phyloP scores from a whole-genome alignment of 2,113 vertebrate genomes.

The Callionymus lyra region DNA sequence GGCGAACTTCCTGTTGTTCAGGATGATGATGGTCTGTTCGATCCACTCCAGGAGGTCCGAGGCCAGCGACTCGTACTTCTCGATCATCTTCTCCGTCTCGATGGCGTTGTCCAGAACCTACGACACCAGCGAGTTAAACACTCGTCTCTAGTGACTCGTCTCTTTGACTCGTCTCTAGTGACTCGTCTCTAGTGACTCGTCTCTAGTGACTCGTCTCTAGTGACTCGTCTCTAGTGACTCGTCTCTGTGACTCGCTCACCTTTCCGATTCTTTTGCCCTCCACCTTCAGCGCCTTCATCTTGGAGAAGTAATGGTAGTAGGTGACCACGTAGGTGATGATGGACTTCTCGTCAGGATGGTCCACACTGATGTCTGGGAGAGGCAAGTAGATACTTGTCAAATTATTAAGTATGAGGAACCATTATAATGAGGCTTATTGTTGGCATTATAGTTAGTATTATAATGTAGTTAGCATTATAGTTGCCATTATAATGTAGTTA shows the following conservation, averaged over 20 bases:
- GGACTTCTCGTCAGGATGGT: conserved; percentile 96
- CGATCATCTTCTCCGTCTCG: conserved; percentile 97
- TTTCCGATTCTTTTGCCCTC: conserved; percentile 98
- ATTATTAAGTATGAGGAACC: too few species aligned
- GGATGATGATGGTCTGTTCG: conserved; percentile 97
- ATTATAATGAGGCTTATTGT: too few species aligned
- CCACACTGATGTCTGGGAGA: conserved; percentile 84
- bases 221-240: too few species aligned
- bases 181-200: too few species aligned
- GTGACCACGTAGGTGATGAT: conserved; percentile 97
- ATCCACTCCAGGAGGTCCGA: conserved; percentile 98
- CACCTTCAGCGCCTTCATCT: conserved; percentile 98
- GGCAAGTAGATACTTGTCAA: too few species aligned
- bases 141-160: background rate
- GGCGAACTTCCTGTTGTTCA: conserved; percentile 98
- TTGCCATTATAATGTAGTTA: too few species aligned
- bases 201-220: too few species aligned
- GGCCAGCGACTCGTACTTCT: conserved; percentile 94
- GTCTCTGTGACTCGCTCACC: conserved; percentile 61
- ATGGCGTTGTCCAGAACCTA: conserved; percentile 95
- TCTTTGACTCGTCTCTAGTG: too few species aligned
- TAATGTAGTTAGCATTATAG: too few species aligned
- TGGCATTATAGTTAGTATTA: too few species aligned
- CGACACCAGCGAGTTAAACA: background rate
- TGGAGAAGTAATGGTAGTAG: conserved; percentile 98